Base-by-base conservation (phyloP, 2,888 invertebrate species). In the Chalcosyrphus nemorum region DNA sequence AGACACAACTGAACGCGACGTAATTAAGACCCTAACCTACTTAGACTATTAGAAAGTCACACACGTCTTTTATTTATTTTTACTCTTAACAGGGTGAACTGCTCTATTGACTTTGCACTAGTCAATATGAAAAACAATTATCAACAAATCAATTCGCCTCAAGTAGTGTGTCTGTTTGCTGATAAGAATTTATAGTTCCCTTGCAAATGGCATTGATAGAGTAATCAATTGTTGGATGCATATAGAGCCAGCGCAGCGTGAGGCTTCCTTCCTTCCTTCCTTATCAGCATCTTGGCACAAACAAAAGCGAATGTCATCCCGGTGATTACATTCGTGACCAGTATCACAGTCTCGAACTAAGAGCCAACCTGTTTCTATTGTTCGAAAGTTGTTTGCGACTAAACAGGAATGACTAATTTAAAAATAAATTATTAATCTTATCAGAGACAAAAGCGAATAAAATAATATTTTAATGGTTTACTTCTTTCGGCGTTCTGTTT, bases 1-100 rank as follows among this genome's bases (percentile, higher is more conserved):
- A 81, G 81, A 81, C 81, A 63, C 9, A 21, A n/a, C 1, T 43
- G 54, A 66, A 59, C 38, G 54, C 72, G 50, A 47, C 54, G 54
- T 61, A 81, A 50, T 75, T 75, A 19, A 50, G 81, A 70, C 56
- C 68, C 63, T 75, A 75, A 75, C 75, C 75, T 75, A 80, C 63
- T 75, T 81, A n/a, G 4, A 50, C 61, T 17, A 72, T 66, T 54
- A 38, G 61, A 74, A 74, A 74, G 59, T 61, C 61, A 59, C 43
- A 65, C 32, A n/a, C 35, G 56, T 35, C 35, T 21, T 47, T 32
- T 24, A 13, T 68, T 68, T 70, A 21, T 45, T 45, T 56, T 15
- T 32, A 47, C 27, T 29, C 47, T 17, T 11, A 21, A 13, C 71
- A 38, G 63, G 47, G 35, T 61, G 19, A 65, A 71, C 47, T 50